Evolutionary conservation across 53 echinoderm and acorn worm genomes (phyloP), one percentile per base, ranked within the genome.

Genomic region (Glandiceps talaboti): DNA sequence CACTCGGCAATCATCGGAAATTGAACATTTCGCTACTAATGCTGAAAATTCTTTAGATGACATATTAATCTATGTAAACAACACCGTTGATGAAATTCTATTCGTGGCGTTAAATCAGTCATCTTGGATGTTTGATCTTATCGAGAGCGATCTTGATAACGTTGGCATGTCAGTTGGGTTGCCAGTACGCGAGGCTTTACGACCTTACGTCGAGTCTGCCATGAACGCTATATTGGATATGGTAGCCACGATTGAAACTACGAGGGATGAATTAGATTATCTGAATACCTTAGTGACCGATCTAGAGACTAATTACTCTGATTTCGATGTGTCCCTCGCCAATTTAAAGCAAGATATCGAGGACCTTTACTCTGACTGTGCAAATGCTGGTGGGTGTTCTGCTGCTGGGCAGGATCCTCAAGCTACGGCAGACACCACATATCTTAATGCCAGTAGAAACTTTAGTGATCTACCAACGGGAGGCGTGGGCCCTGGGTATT

Each of bases 131-230:
- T 12, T 45, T 20, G 64, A 45, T 20, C 6, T 20, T 20, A 45
- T 45, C 6, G 64, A 12, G 20, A 45, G 6, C 20, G 64, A 45
- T 45, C 64, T 45, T 45, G 6, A 12, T 6, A 45, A 80, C 84
- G 83, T 92, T 82, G 94, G 88, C n/a, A 80, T 79, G 25, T 26
- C 88, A 27, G 91, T 94, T 45, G 94, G 94, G 29, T 89, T 82
- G 64, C 94, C 94, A 26, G 92, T 92, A 25, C 33, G 87, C 30
- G 85, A 94, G 75, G 75, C 32, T 1, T 79, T 94, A 1, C 33
- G 86, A 0, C 79, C 84, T 27, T 82, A 81, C 0, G 91, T 94
- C 0, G 85, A 77, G 6, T 86, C 88, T 27, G 92, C 94, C 1
- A 90, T 94, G 28, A 82, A 88, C 79, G 80, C 91, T 64, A 73